Conservation (phyloP, 2,113 vertebrate species). For the Eudorcas thomsonii region DNA sequence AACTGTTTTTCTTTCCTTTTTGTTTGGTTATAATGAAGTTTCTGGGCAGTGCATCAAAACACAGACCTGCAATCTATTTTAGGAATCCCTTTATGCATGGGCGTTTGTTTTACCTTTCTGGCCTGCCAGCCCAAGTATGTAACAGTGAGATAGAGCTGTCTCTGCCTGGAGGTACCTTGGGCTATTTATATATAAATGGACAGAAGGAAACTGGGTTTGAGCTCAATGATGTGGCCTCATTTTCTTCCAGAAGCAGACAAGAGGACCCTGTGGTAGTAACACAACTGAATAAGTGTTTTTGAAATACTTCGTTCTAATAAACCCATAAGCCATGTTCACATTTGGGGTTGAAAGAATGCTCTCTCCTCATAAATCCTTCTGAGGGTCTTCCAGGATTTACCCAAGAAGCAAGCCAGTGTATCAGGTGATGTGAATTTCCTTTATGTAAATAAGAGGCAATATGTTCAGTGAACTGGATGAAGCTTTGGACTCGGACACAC, state of each 20-base stretch:
- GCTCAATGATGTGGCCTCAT: neutral
- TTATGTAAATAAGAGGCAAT: neutral
- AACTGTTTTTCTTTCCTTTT: neutral
- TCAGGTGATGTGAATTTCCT: neutral
- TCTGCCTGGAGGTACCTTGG: neutral
- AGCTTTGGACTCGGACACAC: rapidly evolving
- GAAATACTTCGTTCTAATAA: neutral
- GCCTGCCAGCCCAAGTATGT: neutral
- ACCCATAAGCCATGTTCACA: neutral
- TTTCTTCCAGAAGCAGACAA: neutral
- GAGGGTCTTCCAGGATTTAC: neutral
- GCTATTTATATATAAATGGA: neutral
- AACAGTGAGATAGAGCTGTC: neutral
- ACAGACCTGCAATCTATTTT: neutral
- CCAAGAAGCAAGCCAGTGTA: neutral
- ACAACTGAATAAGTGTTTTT: neutral
- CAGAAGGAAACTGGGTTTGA: neutral
- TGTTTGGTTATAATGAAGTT: neutral
- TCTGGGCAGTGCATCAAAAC: slow-evolving; percentile 2
- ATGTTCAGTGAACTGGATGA: neutral
- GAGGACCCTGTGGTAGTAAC: rapidly evolving
- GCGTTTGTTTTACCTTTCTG: neutral
- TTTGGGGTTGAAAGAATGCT: neutral
- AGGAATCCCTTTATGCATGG: neutral
- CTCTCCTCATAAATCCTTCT: neutral